phyloP scores from a whole-genome alignment of 2,113 vertebrate species.

The Hydrochoerus hydrochaeris region DNA sequence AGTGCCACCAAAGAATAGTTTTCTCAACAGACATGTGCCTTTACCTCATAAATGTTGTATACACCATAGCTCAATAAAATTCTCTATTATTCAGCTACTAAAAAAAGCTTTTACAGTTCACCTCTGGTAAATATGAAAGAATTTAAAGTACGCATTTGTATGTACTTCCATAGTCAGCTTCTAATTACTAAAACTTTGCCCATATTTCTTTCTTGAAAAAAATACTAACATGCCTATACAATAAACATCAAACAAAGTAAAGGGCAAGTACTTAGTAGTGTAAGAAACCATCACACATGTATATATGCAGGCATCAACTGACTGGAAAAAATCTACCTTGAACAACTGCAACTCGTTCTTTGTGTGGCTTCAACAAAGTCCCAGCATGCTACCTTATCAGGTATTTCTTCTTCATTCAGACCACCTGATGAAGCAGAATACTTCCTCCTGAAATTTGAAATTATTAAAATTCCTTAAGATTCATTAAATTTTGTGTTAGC shows the following conservation, averaged over 20 bases:
- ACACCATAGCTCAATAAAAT: constrained; percentile 2
- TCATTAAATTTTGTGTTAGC: constrained; percentile 51
- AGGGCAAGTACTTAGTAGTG: background rate
- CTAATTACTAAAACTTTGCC: background rate
- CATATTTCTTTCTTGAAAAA: constrained; percentile 31
- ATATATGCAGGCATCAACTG: background rate
- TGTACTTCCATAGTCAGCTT: constrained; percentile 27
- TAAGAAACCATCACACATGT: background rate
- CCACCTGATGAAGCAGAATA: constrained; percentile 93
- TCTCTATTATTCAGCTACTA: constrained; percentile 12
- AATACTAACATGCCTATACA: background rate
- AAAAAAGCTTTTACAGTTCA: constrained; percentile 19
- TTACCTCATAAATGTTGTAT: background rate
- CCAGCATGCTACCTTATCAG: constrained; percentile 92
- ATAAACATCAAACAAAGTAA: constrained; percentile 43
- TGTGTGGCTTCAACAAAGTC: constrained; percentile 96
- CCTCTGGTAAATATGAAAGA: background rate
- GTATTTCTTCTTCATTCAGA: constrained; percentile 92
- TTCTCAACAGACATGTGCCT: background rate
- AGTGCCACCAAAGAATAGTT: background rate
- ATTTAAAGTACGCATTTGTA: background rate
- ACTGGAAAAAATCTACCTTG: constrained; percentile 88
- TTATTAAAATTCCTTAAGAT: constrained; percentile 70
- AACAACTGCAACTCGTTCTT: constrained; percentile 95
- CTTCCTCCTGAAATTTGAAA: constrained; percentile 91